Evolutionary conservation across 2,797 vertebrate genomes (phyloP).

Genomic region (Karalla daura): DNA sequence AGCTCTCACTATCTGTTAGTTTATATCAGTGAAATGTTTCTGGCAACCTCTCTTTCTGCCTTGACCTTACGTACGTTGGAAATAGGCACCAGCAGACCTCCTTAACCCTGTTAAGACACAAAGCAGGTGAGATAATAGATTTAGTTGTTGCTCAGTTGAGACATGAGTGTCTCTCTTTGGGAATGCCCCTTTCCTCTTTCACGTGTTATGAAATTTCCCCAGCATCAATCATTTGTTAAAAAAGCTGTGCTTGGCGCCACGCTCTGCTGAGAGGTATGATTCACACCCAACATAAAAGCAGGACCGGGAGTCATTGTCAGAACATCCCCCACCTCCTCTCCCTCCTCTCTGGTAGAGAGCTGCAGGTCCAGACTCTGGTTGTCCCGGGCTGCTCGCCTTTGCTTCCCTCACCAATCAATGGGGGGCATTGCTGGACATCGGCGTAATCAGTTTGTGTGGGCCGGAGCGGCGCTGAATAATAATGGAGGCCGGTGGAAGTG

Average conservation of each 20-base stretch:
- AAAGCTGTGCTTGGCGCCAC: neutral
- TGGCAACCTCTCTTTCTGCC: neutral
- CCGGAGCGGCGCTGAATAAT: slow-evolving; percentile 56
- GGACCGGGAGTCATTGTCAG: neutral
- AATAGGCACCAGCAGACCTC: too few species aligned
- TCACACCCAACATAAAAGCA: slow-evolving; percentile 1
- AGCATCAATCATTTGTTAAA: neutral
- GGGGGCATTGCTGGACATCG: slow-evolving; percentile 35
- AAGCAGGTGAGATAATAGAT: too few species aligned
- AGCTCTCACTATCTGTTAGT: neutral
- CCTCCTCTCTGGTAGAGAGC: slow-evolving; percentile 16
- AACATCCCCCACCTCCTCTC: neutral
- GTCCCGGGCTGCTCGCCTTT: slow-evolving; percentile 26
- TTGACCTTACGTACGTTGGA: too few species aligned
- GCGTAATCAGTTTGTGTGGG: slow-evolving; percentile 55
- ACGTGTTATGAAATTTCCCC: neutral
- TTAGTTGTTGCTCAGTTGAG: neutral
- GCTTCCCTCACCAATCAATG: slow-evolving; percentile 60
- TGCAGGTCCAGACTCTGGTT: slow-evolving; percentile 28
- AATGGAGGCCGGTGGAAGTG: slow-evolving; percentile 30
- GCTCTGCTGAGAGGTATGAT: neutral
- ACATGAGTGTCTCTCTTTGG: neutral
- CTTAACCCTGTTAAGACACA: too few species aligned
- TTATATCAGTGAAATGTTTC: neutral
- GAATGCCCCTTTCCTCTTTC: neutral